These are phyloP conservation scores for Pseudolaguvia tuberculata DNA, from an alignment of 2,113 vertebrate genomes.

Conservation along the genomic window DNA sequence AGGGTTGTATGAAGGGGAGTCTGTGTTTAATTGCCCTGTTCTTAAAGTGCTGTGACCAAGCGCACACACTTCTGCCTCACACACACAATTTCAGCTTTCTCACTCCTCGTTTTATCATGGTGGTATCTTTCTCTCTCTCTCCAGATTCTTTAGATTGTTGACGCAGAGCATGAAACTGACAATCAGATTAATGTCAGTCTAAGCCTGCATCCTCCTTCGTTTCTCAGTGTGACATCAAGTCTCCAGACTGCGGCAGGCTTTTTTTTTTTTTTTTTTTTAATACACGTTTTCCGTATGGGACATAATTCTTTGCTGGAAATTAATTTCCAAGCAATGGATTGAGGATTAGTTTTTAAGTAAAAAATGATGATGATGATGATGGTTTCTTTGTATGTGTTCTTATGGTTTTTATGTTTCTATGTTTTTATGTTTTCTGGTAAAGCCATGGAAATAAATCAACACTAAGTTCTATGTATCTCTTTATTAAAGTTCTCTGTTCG, in stretches of 20 bases:
- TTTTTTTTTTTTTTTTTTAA: too few relatives aligned
- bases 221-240: slow-evolving; percentile 42
- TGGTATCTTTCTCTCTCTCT: slow-evolving; percentile 15
- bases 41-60: slow-evolving; percentile 47
- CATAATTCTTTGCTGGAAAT: slow-evolving; percentile 23
- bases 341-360: not conserved
- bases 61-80: slow-evolving; percentile 43
- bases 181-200: slow-evolving; percentile 50
- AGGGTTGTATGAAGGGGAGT: slow-evolving; percentile 48
- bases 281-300: not conserved
- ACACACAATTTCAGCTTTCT: slow-evolving; percentile 23
- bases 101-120: slow-evolving; percentile 12
- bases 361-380: not conserved
- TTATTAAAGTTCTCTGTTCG: too few relatives aligned
- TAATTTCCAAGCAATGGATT: slow-evolving; percentile 27
- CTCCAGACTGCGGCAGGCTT: slow-evolving; percentile 27
- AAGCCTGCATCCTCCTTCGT: slow-evolving; percentile 38
- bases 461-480: not conserved
- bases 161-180: slow-evolving; percentile 41
- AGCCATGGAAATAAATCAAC: not conserved
- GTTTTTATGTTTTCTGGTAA: too few relatives aligned
- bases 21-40: slow-evolving; percentile 55
- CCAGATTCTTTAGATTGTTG: slow-evolving; percentile 31
- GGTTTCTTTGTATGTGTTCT: not conserved
- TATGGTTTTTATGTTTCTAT: not conserved